Base-by-base conservation (phyloP, 2,113 vertebrate genomes). In the Acanthisitta chloris region DNA sequence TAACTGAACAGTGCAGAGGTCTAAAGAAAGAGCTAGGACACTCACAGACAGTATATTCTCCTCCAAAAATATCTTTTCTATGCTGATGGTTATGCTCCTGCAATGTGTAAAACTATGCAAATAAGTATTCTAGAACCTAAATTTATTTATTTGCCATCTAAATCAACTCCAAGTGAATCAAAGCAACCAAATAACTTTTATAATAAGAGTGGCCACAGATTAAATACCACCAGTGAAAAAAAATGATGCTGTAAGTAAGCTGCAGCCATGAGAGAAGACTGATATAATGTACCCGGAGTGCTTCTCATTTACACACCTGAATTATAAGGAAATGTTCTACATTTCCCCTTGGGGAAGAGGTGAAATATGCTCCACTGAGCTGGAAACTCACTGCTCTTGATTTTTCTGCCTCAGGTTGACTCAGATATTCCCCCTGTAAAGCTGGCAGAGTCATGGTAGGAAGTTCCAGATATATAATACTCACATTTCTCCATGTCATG, bases 231-330 rank as follows among this genome's bases (percentile, higher is more conserved):
- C 15, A 26, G 14, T 90, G 69, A 81, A 88, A 67, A 88, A 67
- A 88, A 82, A 48, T 5, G 0, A 65, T 18, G 86, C 59, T 91
- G n/a, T 80, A 88, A 94, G 90, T 48, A 87, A 86, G 29, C 1
- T 81, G 34, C 13, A 87, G 34, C 18, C 64, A 29, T 0, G 0
- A 71, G 48, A 61, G 70, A 70, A 73, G 85, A 45, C 26, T 38
- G 14, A 59, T 43, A 58, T 8, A 65, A 74, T n/a, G 45, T 8
- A 84, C 58, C 40, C 2, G 0, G 58, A 83, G 54, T n/a, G 34
- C 14, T 88, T 89, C 58, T 86, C 78, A 76, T 90, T 95, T 92
- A 90, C 87, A 92, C 90, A 96, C 86, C 90, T 92, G 88, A 89
- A 78, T 90, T 92, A 90, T n/a, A 82, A 73, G n/a, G 81, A 77